Evolutionary conservation across 2,113 vertebrate species (phyloP), one percentile per base, ranked within the genome.

Genomic region (Petrocephalus zakoni): DNA sequence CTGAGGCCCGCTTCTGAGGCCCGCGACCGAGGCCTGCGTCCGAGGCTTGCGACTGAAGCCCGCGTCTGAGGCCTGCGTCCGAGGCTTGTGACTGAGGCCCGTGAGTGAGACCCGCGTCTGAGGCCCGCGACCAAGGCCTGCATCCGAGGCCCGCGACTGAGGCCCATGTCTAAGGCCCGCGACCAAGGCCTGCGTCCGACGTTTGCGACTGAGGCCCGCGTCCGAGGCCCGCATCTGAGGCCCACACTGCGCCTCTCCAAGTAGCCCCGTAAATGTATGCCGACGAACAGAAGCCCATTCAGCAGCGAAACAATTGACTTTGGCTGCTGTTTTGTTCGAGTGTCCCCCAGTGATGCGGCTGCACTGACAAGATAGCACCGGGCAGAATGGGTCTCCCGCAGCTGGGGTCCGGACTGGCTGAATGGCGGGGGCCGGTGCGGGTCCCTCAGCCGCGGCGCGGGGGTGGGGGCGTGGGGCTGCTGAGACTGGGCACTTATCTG

Each of bases 271-370:
- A 88, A 88, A 88, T 88, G 75, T 83, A 88, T 83, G 75, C 87
- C 42, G 52, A 37, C 0, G 42, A 88, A 88, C 87, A 88, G 87
- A 88, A 88, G 58, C 75, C 75, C 87, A 88, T 88, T 88, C 87
- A 88, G 87, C 17, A 25, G 75, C 17, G 42, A 88, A 88, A 88
- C 87, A 88, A 88, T 88, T 88, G 87, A 88, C 78, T 88, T 84
- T 88, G 87, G 87, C 75, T 82, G 75, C 87, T 19, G 52, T 88
- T 88, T 88, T 88, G 87, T 88, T 88, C 34, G 53, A 88, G 78
- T 88, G 87, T 88, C 87, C 87, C 87, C n/a, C 78, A 47, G 78
- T 58, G 87, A 82, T 83, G 87, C 13, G 87, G 52, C 87, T 88
- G 87, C 53, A 25, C 75, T 55, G 87, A 83, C 75, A 47, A 83